A percentile compares a stretch with the other conserved stretches of the same genome.
These are phyloP conservation scores for Ptilodon capucinus DNA, from an alignment of 2,888 invertebrate genomes.

Conservation along the genomic window DNA sequence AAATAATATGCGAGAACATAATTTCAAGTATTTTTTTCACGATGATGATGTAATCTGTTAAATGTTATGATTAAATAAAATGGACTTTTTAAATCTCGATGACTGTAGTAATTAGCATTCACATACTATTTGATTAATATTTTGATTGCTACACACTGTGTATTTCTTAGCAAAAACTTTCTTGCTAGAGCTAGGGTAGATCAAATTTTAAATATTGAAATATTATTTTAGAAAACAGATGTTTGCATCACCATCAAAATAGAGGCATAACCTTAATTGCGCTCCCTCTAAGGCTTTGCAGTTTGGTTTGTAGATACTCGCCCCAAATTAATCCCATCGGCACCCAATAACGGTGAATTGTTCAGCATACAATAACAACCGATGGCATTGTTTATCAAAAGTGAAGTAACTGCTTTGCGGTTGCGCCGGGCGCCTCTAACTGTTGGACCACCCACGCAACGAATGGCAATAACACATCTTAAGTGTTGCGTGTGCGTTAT, in stretches of 20 bases:
- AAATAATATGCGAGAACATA: too few relatives aligned
- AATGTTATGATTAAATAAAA: too few relatives aligned
- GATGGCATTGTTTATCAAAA: constrained; percentile 5
- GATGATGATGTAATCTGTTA: too few relatives aligned
- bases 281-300: background rate
- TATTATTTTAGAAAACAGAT: too few relatives aligned
- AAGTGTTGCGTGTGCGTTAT: constrained; percentile 16
- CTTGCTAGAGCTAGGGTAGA: too few relatives aligned
- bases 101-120: too few relatives aligned
- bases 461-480: background rate
- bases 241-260: background rate
- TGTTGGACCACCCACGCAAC: constrained; percentile 5
- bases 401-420: constrained; percentile 1
- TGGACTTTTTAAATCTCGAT: too few relatives aligned
- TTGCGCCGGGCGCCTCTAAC: constrained; percentile 8
- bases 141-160: too few relatives aligned
- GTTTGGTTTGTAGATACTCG: background rate
- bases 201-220: too few relatives aligned
- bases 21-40: too few relatives aligned
- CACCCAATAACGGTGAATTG: background rate
- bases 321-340: background rate
- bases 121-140: too few relatives aligned
- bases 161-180: too few relatives aligned
- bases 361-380: background rate
- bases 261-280: background rate